These are phyloP conservation scores for Eurystomus glaucurus DNA, from an alignment of 2,797 vertebrate species.

Conservation along the genomic window DNA sequence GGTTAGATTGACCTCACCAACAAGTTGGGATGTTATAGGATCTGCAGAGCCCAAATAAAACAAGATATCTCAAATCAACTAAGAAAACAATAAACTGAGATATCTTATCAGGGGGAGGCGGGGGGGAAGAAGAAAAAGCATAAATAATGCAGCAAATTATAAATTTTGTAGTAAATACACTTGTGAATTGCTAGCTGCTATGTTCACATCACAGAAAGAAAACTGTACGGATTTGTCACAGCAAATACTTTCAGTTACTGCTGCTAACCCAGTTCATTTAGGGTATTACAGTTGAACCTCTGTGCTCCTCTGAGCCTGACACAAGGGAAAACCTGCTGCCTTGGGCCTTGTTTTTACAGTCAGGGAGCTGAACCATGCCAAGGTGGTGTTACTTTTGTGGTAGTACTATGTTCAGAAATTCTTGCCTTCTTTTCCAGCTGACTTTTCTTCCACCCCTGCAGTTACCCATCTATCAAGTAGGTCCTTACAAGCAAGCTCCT, in stretches of 20 bases:
- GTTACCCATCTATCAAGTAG: background rate
- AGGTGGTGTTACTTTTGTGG: background rate
- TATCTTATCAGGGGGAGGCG: background rate
- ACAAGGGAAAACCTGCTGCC: background rate
- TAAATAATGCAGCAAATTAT: background rate
- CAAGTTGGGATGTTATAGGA: background rate
- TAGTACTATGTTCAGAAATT: background rate
- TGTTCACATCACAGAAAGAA: background rate
- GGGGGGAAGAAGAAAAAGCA: background rate
- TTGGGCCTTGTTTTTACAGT: background rate
- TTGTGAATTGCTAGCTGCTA: background rate
- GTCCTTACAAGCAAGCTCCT: background rate
- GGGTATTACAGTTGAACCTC: background rate
- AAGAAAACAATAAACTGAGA: background rate
- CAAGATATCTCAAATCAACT: background rate
- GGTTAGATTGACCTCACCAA: background rate
- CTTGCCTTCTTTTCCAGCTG: background rate
- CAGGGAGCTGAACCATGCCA: background rate
- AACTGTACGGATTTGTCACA: background rate
- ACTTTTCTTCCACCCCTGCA: background rate
- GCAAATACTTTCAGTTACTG: background rate
- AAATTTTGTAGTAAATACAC: background rate
- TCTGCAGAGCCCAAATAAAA: background rate
- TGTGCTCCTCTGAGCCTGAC: background rate
- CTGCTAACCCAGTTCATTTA: background rate